Conservation (phyloP, 2,888 invertebrate species). For the Zaprionus lineosus region DNA sequence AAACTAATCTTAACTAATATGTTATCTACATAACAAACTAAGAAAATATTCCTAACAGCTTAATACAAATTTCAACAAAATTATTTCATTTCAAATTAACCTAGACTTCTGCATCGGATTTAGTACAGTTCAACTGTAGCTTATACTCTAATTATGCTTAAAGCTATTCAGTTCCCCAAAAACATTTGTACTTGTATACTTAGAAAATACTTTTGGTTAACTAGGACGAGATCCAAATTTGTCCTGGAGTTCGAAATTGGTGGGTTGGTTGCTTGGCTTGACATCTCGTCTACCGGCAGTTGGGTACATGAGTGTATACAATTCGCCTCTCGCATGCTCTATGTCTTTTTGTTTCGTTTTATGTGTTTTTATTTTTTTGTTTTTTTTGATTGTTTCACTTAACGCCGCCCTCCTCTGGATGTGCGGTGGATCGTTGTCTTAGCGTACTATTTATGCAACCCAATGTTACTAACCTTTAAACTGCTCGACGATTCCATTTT, state of each 20-base stretch:
- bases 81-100: no score
- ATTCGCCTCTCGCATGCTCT: conserved; percentile 20
- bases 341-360: conserved; percentile 16
- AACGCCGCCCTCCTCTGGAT: conserved; percentile 45
- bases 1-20: conserved; percentile 32
- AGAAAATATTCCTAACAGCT: no score
- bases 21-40: conserved; percentile 26
- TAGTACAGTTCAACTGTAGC: conserved; percentile 42
- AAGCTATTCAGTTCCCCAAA: conserved; percentile 15
- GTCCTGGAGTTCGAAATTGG: conserved; percentile 32
- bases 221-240: conserved; percentile 28
- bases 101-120: no score
- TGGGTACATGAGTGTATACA: conserved; percentile 16
- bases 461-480: conserved; percentile 91
- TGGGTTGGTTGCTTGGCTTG: conserved; percentile 23
- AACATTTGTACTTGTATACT: conserved; percentile 22
- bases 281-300: conserved; percentile 25
- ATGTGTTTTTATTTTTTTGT: conserved; percentile 34
- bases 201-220: conserved; percentile 19
- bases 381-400: conserved; percentile 28
- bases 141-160: conserved; percentile 20
- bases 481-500: conserved; percentile 89
- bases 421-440: conserved; percentile 68
- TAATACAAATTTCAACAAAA: no score
- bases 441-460: conserved; percentile 83